Conservation (phyloP, 2,888 invertebrate species). For the Ptilodon capucinus region DNA sequence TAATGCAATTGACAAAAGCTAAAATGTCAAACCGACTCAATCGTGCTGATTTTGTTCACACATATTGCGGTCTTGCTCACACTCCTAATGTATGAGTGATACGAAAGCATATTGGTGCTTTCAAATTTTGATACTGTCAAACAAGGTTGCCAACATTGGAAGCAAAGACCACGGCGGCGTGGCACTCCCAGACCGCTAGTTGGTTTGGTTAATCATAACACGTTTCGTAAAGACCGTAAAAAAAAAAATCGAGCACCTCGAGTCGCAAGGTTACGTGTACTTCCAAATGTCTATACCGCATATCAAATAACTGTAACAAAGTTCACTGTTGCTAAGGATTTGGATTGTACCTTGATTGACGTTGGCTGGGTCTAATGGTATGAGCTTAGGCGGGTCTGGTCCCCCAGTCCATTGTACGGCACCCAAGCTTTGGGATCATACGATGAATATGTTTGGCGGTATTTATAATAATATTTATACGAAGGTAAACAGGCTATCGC, state of each 20-base stretch:
- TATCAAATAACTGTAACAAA: conserved; percentile 58
- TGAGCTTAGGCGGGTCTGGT: too few species aligned
- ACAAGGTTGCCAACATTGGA: conserved; percentile 55
- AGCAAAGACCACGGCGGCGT: conserved; percentile 45
- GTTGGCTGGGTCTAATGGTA: too few species aligned
- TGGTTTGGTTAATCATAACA: conserved; percentile 66
- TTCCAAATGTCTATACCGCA: conserved; percentile 63
- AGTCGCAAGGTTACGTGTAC: conserved; percentile 58
- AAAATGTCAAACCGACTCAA: neutral
- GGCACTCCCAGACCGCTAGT: conserved; percentile 54
- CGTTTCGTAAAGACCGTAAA: conserved; percentile 71
- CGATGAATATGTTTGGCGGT: too few species aligned
- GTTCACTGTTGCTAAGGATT: conserved; percentile 32
- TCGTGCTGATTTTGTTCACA: too few species aligned
- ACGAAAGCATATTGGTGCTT: too few species aligned
- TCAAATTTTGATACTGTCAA: conserved; percentile 1
- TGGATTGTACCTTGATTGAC: too few species aligned
- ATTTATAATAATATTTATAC: too few species aligned
- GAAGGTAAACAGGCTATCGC: conserved; percentile 67
- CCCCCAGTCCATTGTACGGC: too few species aligned
- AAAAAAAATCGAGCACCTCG: conserved; percentile 72
- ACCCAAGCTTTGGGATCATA: too few species aligned
- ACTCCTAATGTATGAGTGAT: too few species aligned
- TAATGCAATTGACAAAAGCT: neutral
- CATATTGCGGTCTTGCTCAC: too few species aligned